phyloP scores from a whole-genome alignment of 1,140 invertebrate species.

The Eriocheir sinensis region DNA sequence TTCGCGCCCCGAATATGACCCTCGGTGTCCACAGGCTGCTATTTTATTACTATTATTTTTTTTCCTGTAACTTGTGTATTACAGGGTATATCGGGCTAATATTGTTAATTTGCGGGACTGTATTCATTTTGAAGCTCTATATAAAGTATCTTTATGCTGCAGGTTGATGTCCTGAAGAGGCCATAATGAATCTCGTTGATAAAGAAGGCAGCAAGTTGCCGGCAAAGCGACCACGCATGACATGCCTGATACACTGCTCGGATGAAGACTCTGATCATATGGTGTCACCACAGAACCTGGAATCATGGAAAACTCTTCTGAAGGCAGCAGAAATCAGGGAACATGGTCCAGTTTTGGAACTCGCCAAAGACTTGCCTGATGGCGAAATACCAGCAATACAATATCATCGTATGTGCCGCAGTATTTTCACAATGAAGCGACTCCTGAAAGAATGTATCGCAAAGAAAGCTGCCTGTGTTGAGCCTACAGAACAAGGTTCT shows the following conservation, averaged over 20 bases:
- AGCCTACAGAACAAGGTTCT: background rate
- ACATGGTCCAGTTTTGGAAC: background rate
- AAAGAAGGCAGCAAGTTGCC: too few relatives aligned
- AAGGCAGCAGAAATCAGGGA: background rate
- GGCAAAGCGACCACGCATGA: constrained; percentile 12
- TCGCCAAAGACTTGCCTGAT: constrained; percentile 2
- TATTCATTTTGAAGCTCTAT: too few relatives aligned
- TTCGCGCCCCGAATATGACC: too few relatives aligned
- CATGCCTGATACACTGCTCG: background rate
- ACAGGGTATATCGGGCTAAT: too few relatives aligned
- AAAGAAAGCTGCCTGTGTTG: background rate
- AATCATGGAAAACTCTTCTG: constrained; percentile 40
- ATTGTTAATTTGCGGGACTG: too few relatives aligned
- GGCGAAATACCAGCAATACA: background rate
- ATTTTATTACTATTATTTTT: too few relatives aligned
- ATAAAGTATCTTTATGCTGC: too few relatives aligned
- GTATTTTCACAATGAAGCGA: constrained; percentile 21
- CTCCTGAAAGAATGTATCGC: background rate
- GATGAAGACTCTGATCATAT: background rate
- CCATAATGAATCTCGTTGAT: too few relatives aligned
- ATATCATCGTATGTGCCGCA: background rate
- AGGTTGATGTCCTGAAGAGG: too few relatives aligned
- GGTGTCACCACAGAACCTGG: constrained; percentile 13
- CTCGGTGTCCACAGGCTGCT: too few relatives aligned
- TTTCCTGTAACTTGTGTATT: too few relatives aligned